Conservation (phyloP, 2,113 vertebrate species). For the Laterallus jamaicensis region DNA sequence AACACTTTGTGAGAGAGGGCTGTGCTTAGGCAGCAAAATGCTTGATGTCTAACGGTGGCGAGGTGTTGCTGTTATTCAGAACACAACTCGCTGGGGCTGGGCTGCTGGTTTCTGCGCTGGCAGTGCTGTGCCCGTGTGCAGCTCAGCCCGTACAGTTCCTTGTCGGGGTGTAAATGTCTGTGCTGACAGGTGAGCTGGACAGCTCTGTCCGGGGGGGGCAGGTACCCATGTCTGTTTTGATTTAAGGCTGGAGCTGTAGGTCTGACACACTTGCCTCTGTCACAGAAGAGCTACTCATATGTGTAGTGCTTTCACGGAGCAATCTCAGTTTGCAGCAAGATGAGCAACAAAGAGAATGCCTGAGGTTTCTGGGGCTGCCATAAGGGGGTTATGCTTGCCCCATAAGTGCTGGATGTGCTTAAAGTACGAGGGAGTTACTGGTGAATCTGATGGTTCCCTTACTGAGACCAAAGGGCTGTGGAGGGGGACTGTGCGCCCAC, state of each 20-base stretch:
- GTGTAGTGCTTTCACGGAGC: fast-evolving
- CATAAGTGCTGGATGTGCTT: neutral
- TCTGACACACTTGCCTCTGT: neutral
- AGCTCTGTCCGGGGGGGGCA: fast-evolving
- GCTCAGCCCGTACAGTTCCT: neutral
- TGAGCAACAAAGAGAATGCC: neutral
- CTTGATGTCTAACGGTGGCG: neutral
- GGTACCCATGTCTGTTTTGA: neutral
- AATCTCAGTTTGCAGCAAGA: neutral
- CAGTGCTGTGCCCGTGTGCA: neutral
- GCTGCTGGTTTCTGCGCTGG: neutral
- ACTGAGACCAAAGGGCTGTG: fast-evolving
- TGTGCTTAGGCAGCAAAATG: neutral
- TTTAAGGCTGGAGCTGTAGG: neutral
- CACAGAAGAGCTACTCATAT: neutral
- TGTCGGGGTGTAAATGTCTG: fast-evolving
- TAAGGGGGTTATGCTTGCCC: neutral
- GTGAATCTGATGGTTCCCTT: neutral
- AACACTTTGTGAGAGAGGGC: neutral
- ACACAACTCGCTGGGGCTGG: neutral
- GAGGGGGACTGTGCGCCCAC: neutral
- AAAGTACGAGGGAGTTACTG: neutral
- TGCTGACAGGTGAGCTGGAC: neutral
- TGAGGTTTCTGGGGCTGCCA: neutral
- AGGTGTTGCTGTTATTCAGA: neutral